These are phyloP conservation scores for Anguilla marmorata DNA, from an alignment of 2,797 vertebrate genomes.

Conservation along the genomic window DNA sequence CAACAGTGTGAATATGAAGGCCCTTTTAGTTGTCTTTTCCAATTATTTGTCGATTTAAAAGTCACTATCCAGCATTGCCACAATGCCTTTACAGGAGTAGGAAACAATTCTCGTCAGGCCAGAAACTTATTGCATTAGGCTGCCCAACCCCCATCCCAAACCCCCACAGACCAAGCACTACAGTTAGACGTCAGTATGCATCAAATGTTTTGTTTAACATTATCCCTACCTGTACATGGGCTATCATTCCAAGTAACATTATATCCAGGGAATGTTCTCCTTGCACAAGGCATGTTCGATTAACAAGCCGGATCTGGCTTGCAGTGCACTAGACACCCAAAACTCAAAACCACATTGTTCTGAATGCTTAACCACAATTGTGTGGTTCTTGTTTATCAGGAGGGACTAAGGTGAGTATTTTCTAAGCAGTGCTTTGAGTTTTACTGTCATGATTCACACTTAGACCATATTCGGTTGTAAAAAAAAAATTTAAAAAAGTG, in stretches of 20 bases:
- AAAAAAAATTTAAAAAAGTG: background rate
- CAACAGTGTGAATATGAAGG: background rate
- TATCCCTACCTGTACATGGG: background rate
- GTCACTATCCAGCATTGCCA: background rate
- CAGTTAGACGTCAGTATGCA: background rate
- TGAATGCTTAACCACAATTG: background rate
- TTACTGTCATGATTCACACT: background rate
- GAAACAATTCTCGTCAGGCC: background rate
- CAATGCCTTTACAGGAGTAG: background rate
- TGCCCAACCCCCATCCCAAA: too few relatives aligned
- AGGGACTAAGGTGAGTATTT: background rate
- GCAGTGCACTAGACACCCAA: background rate
- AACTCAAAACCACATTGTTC: background rate
- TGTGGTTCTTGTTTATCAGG: background rate
- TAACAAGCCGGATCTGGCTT: background rate
- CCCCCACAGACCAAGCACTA: background rate
- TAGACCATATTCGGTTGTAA: background rate
- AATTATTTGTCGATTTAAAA: background rate
- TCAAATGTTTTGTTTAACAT: background rate
- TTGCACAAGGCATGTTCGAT: background rate
- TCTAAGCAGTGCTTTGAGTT: background rate
- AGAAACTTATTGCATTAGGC: background rate
- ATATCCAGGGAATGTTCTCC: background rate
- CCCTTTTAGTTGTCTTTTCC: background rate
- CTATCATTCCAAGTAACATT: background rate